Conservation (phyloP, 2,888 invertebrate species). For the Arge pagana region DNA sequence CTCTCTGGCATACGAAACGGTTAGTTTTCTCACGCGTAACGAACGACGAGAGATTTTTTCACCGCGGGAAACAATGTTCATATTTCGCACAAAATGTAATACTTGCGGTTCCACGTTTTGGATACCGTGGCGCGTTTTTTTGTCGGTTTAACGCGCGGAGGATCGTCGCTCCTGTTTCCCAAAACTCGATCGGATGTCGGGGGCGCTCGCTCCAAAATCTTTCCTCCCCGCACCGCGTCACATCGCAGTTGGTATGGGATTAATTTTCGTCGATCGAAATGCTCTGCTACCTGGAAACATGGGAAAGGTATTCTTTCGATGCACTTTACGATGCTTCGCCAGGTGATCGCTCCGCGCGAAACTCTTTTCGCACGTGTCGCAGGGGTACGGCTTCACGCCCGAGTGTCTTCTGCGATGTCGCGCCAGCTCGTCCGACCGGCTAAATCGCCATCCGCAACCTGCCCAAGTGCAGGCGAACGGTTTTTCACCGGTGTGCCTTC, state of each 20-base stretch:
- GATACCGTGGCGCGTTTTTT: too few species aligned
- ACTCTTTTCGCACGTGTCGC: conserved; percentile 83
- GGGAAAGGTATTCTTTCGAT: conserved; percentile 64
- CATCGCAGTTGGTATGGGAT: conserved; percentile 39
- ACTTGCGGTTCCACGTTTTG: too few species aligned
- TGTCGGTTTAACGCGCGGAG: too few species aligned
- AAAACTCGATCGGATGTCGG: too few species aligned
- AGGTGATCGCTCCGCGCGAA: conserved; percentile 94
- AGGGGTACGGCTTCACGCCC: conserved; percentile 91
- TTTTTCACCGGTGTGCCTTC: conserved; percentile 83
- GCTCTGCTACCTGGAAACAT: conserved; percentile 44
- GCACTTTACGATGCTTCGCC: conserved; percentile 88
- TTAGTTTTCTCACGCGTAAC: too few species aligned
- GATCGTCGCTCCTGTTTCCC: too few species aligned
- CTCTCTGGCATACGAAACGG: too few species aligned
- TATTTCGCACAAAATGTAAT: too few species aligned
- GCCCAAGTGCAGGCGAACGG: conserved; percentile 76
- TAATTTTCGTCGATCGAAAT: conserved; percentile 44
- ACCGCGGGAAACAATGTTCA: too few species aligned
- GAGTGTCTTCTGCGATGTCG: conserved; percentile 94
- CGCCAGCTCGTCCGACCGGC: conserved; percentile 91
- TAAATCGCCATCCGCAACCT: conserved; percentile 91
- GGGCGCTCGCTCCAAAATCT: too few species aligned
- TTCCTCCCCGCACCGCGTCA: too few species aligned
- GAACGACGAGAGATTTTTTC: too few species aligned